A percentile compares a stretch with the other conserved stretches of the same genome.
Evolutionary conservation across 2,797 vertebrate genomes (phyloP).

Genomic region (Semaprochilodus insignis): DNA sequence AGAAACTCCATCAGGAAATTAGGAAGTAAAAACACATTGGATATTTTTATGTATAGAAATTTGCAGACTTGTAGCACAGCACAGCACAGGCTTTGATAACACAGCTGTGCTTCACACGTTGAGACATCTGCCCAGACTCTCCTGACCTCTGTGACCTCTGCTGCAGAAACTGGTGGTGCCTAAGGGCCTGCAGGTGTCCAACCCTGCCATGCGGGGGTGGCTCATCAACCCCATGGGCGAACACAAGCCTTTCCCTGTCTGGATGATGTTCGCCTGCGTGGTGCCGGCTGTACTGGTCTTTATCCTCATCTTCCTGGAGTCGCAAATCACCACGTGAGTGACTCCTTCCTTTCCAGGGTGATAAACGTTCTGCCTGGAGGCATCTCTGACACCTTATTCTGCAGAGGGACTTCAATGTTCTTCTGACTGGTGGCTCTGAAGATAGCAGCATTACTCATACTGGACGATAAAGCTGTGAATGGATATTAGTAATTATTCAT

Average conservation of each 20-base stretch:
- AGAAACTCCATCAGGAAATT: no score
- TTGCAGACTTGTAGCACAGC: neutral
- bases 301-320: slow-evolving; percentile 98
- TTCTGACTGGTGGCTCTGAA: neutral
- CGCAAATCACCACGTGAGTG: slow-evolving; percentile 97
- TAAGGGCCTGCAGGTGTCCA: slow-evolving; percentile 87
- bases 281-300: slow-evolving; percentile 93
- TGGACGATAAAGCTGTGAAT: no score
- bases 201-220: slow-evolving; percentile 82
- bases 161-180: slow-evolving; percentile 93
- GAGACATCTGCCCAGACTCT: neutral
- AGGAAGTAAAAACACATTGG: no score
- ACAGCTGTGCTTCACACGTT: neutral
- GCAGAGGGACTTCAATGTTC: neutral
- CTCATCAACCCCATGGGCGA: slow-evolving; percentile 88
- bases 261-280: slow-evolving; percentile 90
- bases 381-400: neutral
- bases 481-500: no score
- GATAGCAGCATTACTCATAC: no score
- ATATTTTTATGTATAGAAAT: no score
- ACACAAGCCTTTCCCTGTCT: slow-evolving; percentile 73
- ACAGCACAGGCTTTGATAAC: no score
- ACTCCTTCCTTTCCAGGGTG: neutral
- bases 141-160: slow-evolving; percentile 25
- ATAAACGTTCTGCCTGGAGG: neutral